These are phyloP conservation scores for Aelia acuminata DNA, from an alignment of 2,888 invertebrate genomes.

Conservation along the genomic window DNA sequence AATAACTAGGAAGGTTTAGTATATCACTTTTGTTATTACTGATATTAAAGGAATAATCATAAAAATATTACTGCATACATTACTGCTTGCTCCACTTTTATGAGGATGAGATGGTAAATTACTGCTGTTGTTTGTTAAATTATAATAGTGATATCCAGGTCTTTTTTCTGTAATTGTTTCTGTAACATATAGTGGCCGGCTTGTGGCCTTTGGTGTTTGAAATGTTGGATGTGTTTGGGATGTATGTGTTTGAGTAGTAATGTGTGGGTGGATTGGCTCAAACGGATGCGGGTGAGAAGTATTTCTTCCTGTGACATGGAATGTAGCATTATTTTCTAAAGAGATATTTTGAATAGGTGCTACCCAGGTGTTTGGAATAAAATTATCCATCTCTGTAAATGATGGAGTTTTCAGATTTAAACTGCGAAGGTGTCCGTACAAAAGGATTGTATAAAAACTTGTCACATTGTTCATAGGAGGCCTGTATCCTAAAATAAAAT, in stretches of 20 bases:
- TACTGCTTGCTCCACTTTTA: not conserved
- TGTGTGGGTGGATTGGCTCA: not conserved
- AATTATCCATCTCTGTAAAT: not conserved
- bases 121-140: not conserved
- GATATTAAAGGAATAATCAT: not conserved
- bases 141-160: not conserved
- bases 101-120: not conserved
- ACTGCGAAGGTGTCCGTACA: not conserved
- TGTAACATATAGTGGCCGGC: not conserved
- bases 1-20: not conserved
- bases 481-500: conserved; percentile 29
- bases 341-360: conserved; percentile 5
- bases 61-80: too few species aligned
- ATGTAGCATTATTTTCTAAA: not conserved
- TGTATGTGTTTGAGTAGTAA: not conserved
- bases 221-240: not conserved
- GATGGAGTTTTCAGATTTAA: not conserved
- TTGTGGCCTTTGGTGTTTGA: not conserved
- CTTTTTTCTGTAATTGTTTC: not conserved
- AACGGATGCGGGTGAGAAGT: not conserved
- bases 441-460: not conserved
- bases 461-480: not conserved
- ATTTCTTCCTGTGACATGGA: not conserved
- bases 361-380: not conserved
- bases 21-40: conserved; percentile 18